Conservation (phyloP, 2,888 invertebrate genomes). For the Erebia aethiops region DNA sequence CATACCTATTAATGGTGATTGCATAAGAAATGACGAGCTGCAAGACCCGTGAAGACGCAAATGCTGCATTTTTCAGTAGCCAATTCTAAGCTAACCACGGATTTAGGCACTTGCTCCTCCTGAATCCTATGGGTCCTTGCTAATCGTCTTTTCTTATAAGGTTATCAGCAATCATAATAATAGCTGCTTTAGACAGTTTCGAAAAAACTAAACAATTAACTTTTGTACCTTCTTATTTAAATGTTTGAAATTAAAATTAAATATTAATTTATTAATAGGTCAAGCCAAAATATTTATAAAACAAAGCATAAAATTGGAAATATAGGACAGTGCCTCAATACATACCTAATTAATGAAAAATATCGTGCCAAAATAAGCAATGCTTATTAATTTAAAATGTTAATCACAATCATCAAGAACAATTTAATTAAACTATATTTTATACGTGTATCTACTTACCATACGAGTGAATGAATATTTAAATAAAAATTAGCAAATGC, state of each 20-base stretch:
- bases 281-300: not conserved
- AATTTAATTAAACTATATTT: not conserved
- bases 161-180: no score
- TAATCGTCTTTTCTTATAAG: no score
- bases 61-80: no score
- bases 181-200: no score
- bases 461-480: not conserved
- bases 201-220: not conserved
- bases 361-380: conserved; percentile 2
- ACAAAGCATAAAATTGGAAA: not conserved
- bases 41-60: no score
- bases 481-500: not conserved
- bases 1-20: no score
- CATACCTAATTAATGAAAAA: not conserved
- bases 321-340: not conserved
- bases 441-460: no score
- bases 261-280: not conserved
- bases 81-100: no score
- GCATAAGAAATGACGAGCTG: no score
- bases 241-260: not conserved
- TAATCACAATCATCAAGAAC: not conserved
- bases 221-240: not conserved
- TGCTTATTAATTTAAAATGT: not conserved
- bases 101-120: no score
- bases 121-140: no score